Conservation (phyloP, 2,888 invertebrate species). For the Himalopsyche japonica region DNA sequence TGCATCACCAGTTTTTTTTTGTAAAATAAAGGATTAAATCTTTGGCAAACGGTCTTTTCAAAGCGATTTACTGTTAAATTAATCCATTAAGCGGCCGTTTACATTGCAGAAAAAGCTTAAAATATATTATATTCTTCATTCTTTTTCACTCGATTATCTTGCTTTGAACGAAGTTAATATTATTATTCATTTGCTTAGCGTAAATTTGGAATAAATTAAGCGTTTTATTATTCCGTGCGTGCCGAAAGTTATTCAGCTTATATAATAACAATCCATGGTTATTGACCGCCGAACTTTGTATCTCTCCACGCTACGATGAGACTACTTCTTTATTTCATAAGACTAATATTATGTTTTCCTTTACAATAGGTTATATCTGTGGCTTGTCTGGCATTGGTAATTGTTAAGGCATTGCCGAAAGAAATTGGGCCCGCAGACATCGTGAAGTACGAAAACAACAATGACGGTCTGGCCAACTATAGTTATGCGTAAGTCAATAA, state of each 20-base stretch:
- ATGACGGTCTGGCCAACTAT: conserved; percentile 34
- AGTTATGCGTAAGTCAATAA: conserved; percentile 30
- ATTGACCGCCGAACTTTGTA: not conserved
- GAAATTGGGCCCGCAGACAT: conserved; percentile 18
- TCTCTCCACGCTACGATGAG: not conserved
- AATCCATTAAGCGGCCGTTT: too few relatives aligned
- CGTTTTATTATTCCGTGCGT: not conserved
- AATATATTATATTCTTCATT: too few relatives aligned
- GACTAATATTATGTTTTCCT: not conserved
- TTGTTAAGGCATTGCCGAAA: conserved; percentile 18
- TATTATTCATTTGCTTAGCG: too few relatives aligned
- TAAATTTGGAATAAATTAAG: too few relatives aligned
- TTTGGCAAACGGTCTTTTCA: too few relatives aligned
- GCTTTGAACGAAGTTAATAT: too few relatives aligned
- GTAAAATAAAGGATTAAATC: too few relatives aligned
- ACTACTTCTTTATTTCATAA: not conserved
- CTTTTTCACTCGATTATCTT: too few relatives aligned
- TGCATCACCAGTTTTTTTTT: too few relatives aligned
- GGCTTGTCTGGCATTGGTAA: conserved; percentile 12
- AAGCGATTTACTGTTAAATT: too few relatives aligned
- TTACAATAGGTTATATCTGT: conserved; percentile 16
- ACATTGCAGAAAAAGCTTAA: too few relatives aligned
- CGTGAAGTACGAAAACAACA: conserved; percentile 22
- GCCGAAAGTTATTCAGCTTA: not conserved
- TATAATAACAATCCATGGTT: not conserved